Base-by-base conservation (phyloP, 2,888 invertebrate genomes). In the Tuta absoluta region DNA sequence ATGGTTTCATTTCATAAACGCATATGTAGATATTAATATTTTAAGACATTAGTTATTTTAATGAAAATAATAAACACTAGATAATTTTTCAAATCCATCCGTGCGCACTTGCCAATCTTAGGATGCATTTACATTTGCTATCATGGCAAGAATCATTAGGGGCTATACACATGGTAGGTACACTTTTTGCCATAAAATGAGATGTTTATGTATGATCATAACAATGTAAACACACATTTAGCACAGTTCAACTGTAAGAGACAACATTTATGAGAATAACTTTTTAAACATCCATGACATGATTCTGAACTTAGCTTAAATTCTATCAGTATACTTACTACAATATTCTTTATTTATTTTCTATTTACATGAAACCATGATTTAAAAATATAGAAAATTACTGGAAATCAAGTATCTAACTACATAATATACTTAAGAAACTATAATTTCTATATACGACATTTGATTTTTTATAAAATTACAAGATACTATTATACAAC, bases 41-140 rank as follows among this genome's bases (percentile, higher is more conserved):
- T 28, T 14, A n/a, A 45, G 56, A 56, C 17, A 56, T n/a, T 33
- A 24, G 7, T 28, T 24, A n/a, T 56, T 33, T 7, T 11, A 10
- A 11, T 66, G 65, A 76, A 77, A 76, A 71, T 63, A 75, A 71
- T 71, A 71, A 74, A 76, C 72, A 77, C 81, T 86, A 85, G 78
- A 67, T n/a, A n/a, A n/a, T 67, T 17, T 75, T 80, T 85, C 85
- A 86, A 86, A 86, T 86, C 86, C 86, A 67, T 85, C 78, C 77
- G 86, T 86, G 86, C 86, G 75, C 75, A 73, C 67, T 75, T 75
- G 71, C 68, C 62, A 53, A 19, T 37, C 21, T 28, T 53, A 62
- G 24, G 60, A 51, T 59, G 59, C 19, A 63, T 53, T 41, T 37
- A 61, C 60, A 58, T 14, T 17, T 17, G 10, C 28, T 14, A 19